phyloP scores from a whole-genome alignment of 2,888 invertebrate genomes.

The Lingula anatina region DNA sequence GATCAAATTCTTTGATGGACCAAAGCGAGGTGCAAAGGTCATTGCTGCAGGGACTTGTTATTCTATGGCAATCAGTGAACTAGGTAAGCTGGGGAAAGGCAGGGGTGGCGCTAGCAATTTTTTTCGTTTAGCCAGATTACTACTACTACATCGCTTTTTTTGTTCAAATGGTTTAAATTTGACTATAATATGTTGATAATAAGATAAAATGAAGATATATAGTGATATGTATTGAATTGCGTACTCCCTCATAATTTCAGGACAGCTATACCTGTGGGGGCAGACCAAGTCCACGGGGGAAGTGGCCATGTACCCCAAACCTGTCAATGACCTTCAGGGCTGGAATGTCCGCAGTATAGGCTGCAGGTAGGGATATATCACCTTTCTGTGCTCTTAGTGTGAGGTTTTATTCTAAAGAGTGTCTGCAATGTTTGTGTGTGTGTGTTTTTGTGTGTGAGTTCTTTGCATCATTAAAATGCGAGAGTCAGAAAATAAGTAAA shows the following conservation, averaged over 20 bases:
- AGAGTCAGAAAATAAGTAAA: too few relatives aligned
- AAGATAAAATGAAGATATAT: background rate
- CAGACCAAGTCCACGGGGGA: constrained; percentile 90
- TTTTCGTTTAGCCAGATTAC: too few relatives aligned
- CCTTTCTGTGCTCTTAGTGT: background rate
- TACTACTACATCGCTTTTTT: too few relatives aligned
- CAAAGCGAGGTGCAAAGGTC: constrained; percentile 74
- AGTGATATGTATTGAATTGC: background rate
- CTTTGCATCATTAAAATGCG: too few relatives aligned
- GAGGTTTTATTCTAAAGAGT: background rate
- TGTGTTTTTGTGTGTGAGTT: too few relatives aligned
- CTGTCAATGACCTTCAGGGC: constrained; percentile 86
- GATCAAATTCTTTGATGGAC: constrained; percentile 82
- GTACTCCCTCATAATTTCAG: constrained; percentile 29
- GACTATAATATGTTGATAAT: background rate
- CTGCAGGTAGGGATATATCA: constrained; percentile 59
- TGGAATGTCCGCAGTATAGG: constrained; percentile 85
- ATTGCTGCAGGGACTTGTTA: constrained; percentile 82
- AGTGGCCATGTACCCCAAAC: constrained; percentile 95
- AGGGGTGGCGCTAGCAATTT: too few relatives aligned
- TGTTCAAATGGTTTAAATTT: too few relatives aligned
- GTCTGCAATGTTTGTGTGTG: too few relatives aligned
- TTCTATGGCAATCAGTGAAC: constrained; percentile 77
- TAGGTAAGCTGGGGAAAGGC: constrained; percentile 56
- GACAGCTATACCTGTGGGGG: constrained; percentile 77